Evolutionary conservation across 2,113 vertebrate genomes (phyloP).

Genomic region (Hemichromis elongatus): DNA sequence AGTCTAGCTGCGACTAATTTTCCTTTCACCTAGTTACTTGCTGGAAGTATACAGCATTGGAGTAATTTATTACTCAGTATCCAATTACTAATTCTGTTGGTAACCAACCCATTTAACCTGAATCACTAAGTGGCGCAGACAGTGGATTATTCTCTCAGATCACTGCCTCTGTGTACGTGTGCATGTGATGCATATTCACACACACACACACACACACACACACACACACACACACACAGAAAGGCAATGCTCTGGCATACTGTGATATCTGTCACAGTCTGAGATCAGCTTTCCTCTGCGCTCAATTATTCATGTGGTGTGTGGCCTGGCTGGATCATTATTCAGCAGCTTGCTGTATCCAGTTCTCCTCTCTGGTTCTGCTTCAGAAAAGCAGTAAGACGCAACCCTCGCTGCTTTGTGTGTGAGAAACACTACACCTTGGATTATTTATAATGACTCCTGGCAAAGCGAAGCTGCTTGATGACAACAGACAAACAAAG

Average conservation of each 20-base stretch:
- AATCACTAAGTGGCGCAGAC: neutral
- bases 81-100: constrained; percentile 8
- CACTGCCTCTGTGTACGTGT: neutral
- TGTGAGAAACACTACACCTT: constrained; percentile 47
- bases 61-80: neutral
- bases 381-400: constrained; percentile 21
- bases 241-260: neutral
- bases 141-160: constrained; percentile 10
- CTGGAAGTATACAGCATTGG: neutral
- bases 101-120: neutral
- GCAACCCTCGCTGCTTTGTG: neutral
- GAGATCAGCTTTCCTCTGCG: constrained; percentile 65
- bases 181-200: neutral
- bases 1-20: neutral
- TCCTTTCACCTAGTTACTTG: neutral
- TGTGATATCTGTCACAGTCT: constrained; percentile 20
- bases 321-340: constrained; percentile 65
- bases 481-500: constrained; percentile 19
- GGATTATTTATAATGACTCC: constrained; percentile 46
- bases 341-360: constrained; percentile 64
- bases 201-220: neutral
- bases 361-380: constrained; percentile 58
- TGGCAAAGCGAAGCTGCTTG: constrained; percentile 1
- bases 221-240: neutral
- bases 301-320: constrained; percentile 72